Percentiles rank a stretch among this genome's conserved stretches.
Conservation (phyloP, 2,797 vertebrate species). For the Helostoma temminkii region DNA sequence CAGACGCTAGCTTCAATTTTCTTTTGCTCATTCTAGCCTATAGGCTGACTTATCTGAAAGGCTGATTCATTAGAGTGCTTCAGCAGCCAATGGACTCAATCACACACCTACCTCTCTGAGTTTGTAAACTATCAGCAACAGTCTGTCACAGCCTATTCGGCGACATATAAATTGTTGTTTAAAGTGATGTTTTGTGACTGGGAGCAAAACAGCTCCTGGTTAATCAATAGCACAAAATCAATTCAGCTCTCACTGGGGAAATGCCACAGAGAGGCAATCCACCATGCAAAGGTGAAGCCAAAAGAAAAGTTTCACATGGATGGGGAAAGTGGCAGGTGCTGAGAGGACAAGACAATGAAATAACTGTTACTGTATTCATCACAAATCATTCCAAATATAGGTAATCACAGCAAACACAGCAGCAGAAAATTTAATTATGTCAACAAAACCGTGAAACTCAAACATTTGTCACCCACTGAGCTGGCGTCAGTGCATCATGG, state of each 20-base stretch:
- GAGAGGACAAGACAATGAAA: constrained; percentile 19
- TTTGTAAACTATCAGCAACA: constrained; percentile 76
- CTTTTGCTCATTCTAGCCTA: constrained; percentile 58
- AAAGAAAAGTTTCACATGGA: constrained; percentile 59
- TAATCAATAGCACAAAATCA: constrained; percentile 82
- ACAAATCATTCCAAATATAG: constrained; percentile 46
- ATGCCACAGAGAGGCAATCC: constrained; percentile 61
- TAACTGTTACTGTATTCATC: constrained; percentile 42
- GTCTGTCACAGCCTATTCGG: constrained; percentile 69
- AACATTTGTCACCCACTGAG: constrained; percentile 45
- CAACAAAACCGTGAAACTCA: constrained; percentile 47
- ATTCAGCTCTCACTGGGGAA: constrained; percentile 71
- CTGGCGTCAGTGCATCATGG: constrained; percentile 41
- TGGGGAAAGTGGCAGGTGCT: constrained; percentile 13
- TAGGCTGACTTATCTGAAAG: constrained; percentile 60
- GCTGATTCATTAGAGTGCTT: constrained; percentile 79
- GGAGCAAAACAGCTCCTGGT: constrained; percentile 77
- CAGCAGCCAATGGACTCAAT: constrained; percentile 66
- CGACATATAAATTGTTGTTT: constrained; percentile 80
- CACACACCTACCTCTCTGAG: constrained; percentile 67
- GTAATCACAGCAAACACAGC: constrained; percentile 32
- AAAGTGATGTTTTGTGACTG: constrained; percentile 81
- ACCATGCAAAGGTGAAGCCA: constrained; percentile 59
- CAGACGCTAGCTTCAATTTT: constrained; percentile 58
- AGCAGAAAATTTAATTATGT: constrained; percentile 56